Evolutionary conservation across 2,113 vertebrate genomes (phyloP).

Genomic region (Panthera uncia): DNA sequence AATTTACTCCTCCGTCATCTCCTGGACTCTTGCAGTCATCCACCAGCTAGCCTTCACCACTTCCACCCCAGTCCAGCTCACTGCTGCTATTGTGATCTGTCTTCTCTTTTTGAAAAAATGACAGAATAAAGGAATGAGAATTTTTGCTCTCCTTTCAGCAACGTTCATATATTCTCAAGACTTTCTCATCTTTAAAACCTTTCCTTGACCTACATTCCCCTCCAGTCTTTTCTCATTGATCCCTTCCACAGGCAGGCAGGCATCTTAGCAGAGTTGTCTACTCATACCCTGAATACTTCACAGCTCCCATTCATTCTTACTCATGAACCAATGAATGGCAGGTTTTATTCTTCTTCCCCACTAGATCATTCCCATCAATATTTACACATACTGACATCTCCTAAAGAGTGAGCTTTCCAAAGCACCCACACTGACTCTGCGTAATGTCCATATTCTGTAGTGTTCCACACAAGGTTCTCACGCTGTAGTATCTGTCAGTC

Average conservation of each 20-base stretch:
- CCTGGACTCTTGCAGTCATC: not conserved
- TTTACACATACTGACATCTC: not conserved
- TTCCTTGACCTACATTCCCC: not conserved
- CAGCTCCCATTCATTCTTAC: not conserved
- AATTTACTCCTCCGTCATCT: not conserved
- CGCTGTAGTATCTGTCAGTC: not conserved
- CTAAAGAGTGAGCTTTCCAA: not conserved
- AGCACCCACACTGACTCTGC: not conserved
- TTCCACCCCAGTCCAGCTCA: not conserved
- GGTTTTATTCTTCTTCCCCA: constrained; percentile 10
- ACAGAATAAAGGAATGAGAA: not conserved
- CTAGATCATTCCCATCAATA: not conserved
- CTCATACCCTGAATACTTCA: not conserved
- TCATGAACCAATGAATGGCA: not conserved
- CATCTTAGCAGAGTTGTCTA: not conserved
- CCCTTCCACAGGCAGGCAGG: not conserved
- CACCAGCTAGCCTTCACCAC: not conserved
- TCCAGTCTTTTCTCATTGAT: not conserved
- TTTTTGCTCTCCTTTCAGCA: constrained; percentile 14
- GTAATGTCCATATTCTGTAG: not conserved
- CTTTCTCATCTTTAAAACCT: constrained; percentile 29
- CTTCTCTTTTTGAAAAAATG: constrained; percentile 15
- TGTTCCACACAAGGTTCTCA: not conserved
- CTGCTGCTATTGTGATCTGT: not conserved
- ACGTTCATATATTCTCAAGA: not conserved